Evolutionary conservation across 2,888 invertebrate species (phyloP), one percentile per base, ranked within the genome.

Genomic region (Parnassius mnemosyne): DNA sequence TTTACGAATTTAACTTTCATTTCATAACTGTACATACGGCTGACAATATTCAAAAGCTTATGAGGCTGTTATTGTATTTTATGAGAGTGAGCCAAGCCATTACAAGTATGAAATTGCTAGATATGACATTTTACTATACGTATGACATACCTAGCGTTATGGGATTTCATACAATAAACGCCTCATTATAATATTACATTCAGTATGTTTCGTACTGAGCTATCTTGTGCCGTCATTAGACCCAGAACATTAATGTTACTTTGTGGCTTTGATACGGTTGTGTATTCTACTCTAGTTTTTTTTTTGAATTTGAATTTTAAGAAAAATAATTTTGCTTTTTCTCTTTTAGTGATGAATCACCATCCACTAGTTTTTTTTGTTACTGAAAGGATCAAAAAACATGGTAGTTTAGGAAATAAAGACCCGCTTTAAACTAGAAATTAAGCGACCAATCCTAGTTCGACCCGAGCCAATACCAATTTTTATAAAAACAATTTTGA

Each of bases 121-220:
- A 57, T 61, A 52, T 53, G 61, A 61, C 57, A 61, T 61, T 57
- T 55, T 46, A 57, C 61, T 61, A 61, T 20, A 20, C 44, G 12
- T 34, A 43, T 3, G n/a, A 25, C 25, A 25, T n/a, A n/a, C n/a
- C n/a, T 25, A 25, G 25, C 12, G n/a, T 46, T 46, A 12, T 43
- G 43, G 11, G 3, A 46, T n/a, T 46, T 46, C 1, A 46, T 46
- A 12, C 46, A 46, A 41, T 42, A 53, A 25, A 25, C 25, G 25
- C 25, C 2, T 25, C 25, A 25, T 25, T 25, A 25, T 25, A 25
- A 25, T 53, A 11, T 43, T 13, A 49, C 1, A 10, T 49, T 49
- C 16, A 7, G 10, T 10, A 16, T 16, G 3, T 47, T 47, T 5
- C 3, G n/a, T n/a, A n/a, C 9, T 47, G n/a, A 47, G 20, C 10